Base-by-base conservation (phyloP, 2,888 invertebrate species). In the Pristionchus arcanus region DNA sequence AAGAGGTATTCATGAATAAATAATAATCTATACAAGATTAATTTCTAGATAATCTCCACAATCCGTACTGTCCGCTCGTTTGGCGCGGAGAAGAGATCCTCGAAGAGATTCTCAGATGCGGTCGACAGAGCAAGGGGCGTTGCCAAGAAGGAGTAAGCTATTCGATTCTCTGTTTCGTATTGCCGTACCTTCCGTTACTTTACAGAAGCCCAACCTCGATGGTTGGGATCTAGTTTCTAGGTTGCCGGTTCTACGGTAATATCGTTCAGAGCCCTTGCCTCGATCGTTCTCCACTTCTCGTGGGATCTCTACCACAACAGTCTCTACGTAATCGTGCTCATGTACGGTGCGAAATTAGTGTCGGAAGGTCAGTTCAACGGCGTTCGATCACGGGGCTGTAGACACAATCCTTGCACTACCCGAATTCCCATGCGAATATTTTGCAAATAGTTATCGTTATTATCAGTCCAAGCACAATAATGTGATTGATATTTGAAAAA, bases 261-360 rank as follows among this genome's bases (percentile, higher is more conserved):
- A 34, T 84, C 31, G 25, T 55, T 34, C 59, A 85, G 84, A 85
- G 91, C 95, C 4, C 25, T 94, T 28, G 93, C 95, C 66, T 95
- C 94, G 91, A 93, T 94, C 63, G 95, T 94, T 5, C 95, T 94
- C 91, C 93, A 94, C n/a, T 95, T 95, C 68, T 68, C 68, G n/a
- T 95, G 91, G 86, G 95, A 95, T 71, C 31, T 91, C 25, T 91
- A 90, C 63, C 90, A 91, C 87, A 90, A 91, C 89, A 19, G 87
- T 16, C 90, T 92, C 37, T 90, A 92, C 55, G 90, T 93, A 16
- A 91, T 93, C 11, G 94, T 95, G 19, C 91, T 95, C 89, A 95
- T 95, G 90, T 95, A 95, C 92, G 95, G 95, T 19, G 95, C 95
- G 16, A 95, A 95, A 91, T 92, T 95, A 68, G 95, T 95, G 21